Conservation (phyloP, 2,888 invertebrate genomes). For the Heliothis peltigera region DNA sequence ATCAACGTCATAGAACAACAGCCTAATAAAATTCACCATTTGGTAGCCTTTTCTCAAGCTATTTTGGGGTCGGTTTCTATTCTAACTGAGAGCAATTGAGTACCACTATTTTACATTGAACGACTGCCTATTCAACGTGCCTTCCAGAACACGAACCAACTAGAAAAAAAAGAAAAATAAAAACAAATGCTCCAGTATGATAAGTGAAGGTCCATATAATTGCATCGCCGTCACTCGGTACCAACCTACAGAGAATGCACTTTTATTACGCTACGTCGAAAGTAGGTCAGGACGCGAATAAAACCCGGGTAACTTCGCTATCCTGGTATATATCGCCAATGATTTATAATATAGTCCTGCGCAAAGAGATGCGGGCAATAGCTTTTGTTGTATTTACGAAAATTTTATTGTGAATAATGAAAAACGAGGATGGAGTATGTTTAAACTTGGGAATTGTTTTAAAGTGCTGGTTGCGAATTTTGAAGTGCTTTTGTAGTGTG, state of each 20-base stretch:
- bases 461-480: slow-evolving; percentile 2
- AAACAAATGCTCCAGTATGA: slow-evolving; percentile 28
- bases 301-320: slow-evolving; percentile 58
- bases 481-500: no score
- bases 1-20: no score
- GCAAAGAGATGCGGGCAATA: slow-evolving; percentile 53
- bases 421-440: slow-evolving; percentile 8
- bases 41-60: no score
- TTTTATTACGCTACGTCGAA: slow-evolving; percentile 63
- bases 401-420: slow-evolving; percentile 20
- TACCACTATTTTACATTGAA: no score
- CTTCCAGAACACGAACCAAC: no score
- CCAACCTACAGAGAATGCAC: slow-evolving; percentile 65
- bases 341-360: slow-evolving; percentile 67
- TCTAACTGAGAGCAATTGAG: no score
- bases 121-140: no score
- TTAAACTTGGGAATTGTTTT: slow-evolving; percentile 22
- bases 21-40: no score
- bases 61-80: no score
- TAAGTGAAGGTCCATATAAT: slow-evolving; percentile 57
- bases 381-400: slow-evolving; percentile 51
- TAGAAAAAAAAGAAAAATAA: not conserved
- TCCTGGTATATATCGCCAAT: slow-evolving; percentile 64
- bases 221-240: slow-evolving; percentile 58
- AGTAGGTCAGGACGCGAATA: slow-evolving; percentile 68